A percentile compares a stretch with the other conserved stretches of the same genome.
Conservation (phyloP, 2,797 vertebrate genomes). For the Pseudomugil gertrudae region DNA sequence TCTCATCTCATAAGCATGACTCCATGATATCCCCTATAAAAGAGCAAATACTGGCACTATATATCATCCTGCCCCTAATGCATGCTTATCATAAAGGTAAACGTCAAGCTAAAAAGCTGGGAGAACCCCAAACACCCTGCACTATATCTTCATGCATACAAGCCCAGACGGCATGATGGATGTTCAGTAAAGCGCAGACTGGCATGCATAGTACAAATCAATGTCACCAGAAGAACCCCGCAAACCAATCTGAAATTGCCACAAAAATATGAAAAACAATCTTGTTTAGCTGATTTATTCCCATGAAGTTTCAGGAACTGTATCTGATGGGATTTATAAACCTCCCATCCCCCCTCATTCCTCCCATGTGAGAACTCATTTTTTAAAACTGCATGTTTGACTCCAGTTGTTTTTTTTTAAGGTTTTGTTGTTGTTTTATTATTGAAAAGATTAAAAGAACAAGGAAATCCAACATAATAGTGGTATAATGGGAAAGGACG, state of each 20-base stretch:
- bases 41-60: slow-evolving; percentile 29
- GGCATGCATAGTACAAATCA: slow-evolving; percentile 44
- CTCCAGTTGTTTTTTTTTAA: neutral
- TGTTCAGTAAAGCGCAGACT: slow-evolving; percentile 42
- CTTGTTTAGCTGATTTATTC: slow-evolving; percentile 10
- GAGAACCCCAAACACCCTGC: slow-evolving; percentile 42
- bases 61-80: slow-evolving; percentile 41
- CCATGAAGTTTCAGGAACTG: neutral
- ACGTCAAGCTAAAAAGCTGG: slow-evolving; percentile 45
- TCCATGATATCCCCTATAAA: slow-evolving; percentile 21
- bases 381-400: neutral
- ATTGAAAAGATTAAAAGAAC: neutral
- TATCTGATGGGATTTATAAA: neutral
- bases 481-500: neutral
- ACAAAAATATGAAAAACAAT: slow-evolving; percentile 24
- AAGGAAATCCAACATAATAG: neutral
- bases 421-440: neutral
- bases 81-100: slow-evolving; percentile 39
- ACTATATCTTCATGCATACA: slow-evolving; percentile 3
- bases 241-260: slow-evolving; percentile 27
- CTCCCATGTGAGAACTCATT: neutral
- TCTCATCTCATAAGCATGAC: slow-evolving; percentile 14
- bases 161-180: slow-evolving; percentile 44
- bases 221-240: slow-evolving; percentile 42
- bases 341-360: neutral